A percentile compares a stretch with the other conserved stretches of the same genome.
These are phyloP conservation scores for Mastacembelus armatus DNA, from an alignment of 2,797 vertebrate species.

Conservation along the genomic window DNA sequence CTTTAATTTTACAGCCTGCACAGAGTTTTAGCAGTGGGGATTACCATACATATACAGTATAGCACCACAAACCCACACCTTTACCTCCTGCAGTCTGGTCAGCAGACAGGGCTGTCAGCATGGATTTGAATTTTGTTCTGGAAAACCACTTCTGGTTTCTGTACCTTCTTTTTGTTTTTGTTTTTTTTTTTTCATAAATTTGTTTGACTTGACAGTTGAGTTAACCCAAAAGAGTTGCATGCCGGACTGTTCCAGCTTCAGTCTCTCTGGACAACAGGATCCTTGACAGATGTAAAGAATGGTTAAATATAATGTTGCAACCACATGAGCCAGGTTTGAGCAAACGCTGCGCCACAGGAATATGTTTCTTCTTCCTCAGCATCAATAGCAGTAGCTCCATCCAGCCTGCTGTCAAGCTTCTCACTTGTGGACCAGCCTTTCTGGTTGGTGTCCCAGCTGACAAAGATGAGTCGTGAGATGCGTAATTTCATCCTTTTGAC, in stretches of 20 bases:
- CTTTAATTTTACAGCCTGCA: not conserved
- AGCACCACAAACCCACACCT: not conserved
- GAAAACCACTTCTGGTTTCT: not conserved
- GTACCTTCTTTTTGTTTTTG: not conserved
- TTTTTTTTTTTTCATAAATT: not conserved
- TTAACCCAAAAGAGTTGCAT: not conserved
- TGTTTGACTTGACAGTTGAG: not conserved
- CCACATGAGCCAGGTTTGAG: constrained; percentile 1
- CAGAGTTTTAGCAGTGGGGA: not conserved
- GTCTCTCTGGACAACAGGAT: not conserved
- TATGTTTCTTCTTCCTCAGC: not conserved
- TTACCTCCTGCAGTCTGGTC: not conserved
- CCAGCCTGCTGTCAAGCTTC: not conserved
- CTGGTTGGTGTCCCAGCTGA: not conserved
- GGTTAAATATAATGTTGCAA: not conserved
- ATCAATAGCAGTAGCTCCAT: not conserved
- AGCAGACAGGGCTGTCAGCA: no score
- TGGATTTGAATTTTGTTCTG: not conserved
- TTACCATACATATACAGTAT: no score
- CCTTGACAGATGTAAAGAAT: not conserved
- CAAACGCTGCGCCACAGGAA: not conserved
- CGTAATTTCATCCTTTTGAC: not conserved
- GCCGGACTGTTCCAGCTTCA: not conserved
- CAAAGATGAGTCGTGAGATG: not conserved
- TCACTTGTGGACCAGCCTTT: not conserved